Conservation (phyloP, 2,797 vertebrate species). For the Peromyscus aztecus region DNA sequence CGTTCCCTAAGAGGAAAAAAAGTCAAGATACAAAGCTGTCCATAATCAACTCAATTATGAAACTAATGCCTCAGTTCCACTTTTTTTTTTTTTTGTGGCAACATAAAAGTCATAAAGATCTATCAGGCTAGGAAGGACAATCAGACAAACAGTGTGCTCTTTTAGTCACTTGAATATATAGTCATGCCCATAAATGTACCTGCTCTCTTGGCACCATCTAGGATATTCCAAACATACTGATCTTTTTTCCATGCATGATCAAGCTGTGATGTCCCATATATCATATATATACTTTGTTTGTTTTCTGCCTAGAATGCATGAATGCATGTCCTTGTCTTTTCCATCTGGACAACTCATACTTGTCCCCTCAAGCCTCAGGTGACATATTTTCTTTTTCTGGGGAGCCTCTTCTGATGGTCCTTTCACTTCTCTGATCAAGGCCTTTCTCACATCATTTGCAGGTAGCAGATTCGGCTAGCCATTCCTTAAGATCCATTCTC, state of each 20-base stretch:
- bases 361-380: background rate
- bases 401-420: background rate
- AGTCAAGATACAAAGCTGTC: background rate
- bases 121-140: background rate
- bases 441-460: background rate
- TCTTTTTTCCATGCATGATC: background rate
- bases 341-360: background rate
- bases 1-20: background rate
- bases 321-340: background rate
- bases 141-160: background rate
- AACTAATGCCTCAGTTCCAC: background rate
- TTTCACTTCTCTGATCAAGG: background rate
- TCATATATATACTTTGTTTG: background rate
- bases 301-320: background rate
- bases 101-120: background rate
- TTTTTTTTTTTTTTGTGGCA: too few relatives aligned
- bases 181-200: background rate
- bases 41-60: background rate
- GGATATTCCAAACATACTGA: background rate
- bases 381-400: constrained; percentile 12
- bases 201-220: background rate
- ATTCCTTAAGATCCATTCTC: background rate
- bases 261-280: background rate
- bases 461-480: background rate
- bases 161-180: background rate